Base-by-base conservation (phyloP, 2,113 vertebrate genomes). In the Platycercus adscitus region DNA sequence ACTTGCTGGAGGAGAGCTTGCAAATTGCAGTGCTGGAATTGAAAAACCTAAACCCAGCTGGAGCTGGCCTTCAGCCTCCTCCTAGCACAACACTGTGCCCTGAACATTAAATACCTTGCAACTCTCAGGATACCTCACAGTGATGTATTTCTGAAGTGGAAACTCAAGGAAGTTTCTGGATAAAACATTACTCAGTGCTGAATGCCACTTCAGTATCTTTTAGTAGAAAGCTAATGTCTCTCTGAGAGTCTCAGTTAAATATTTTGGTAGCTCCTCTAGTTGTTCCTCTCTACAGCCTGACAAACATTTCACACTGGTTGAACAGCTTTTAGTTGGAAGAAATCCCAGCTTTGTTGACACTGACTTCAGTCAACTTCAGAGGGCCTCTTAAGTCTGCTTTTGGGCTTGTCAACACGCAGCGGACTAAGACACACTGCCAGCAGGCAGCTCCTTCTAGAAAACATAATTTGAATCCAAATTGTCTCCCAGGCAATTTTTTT, bases 321-420 rank as follows among this genome's bases (percentile, higher is more conserved):
- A 88, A 87, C 10, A 46, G 86, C 84, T 96, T 89, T 91, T 69
- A 70, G 83, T 90, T 96, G 96, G 96, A 97, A 95, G 92, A 53
- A 91, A 95, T 96, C 93, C 96, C 95, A 93, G 95, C 77, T 96
- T 93, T 95, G 91, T 94, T 95, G 92, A 96, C 88, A 85, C 77
- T 93, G 86, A 96, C 93, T 96, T 93, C 92, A 96, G 83, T 92
- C 93, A 96, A 76, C 90, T 92, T 96, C 91, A 95, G 93, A 93
- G 63, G 84, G 90, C 83, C 86, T 95, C 93, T 86, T 88, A 78
- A 81, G 80, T 96, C 83, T 69, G 92, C n/a, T 91, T 82, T 93
- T 85, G 95, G 93, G 90, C 81, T 89, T 96, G 91, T 95, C 96
- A 96, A 76, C 82, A 88, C n/a, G 10, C 39, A 11, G 72, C 11